Evolutionary conservation across 2,888 invertebrate genomes (phyloP).

Genomic region (Dolichomitus sp.): DNA sequence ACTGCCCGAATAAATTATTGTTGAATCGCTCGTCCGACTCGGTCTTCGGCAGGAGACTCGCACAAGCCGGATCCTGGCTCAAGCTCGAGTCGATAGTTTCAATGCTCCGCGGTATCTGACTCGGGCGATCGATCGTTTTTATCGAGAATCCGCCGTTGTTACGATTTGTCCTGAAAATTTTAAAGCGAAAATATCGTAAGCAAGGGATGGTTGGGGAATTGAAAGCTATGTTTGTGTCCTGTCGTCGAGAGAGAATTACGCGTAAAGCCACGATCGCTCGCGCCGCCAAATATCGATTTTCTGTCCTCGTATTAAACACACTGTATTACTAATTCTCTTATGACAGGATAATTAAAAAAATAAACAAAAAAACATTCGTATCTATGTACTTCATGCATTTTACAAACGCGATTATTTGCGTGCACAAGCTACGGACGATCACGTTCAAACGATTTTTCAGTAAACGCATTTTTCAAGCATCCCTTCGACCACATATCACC

Average conservation of each 20-base stretch:
- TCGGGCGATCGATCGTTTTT: constrained; percentile 83
- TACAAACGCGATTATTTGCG: constrained; percentile 31
- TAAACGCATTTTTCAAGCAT: neutral
- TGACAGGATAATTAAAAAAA: neutral
- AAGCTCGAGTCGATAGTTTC: constrained; percentile 84
- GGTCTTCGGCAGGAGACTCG: constrained; percentile 82
- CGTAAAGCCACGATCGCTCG: constrained; percentile 16
- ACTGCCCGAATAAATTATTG: constrained; percentile 93
- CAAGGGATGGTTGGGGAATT: constrained; percentile 60
- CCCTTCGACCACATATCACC: constrained; percentile 5
- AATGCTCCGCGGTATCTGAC: constrained; percentile 79
- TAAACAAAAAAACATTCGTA: constrained; percentile 6
- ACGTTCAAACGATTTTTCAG: neutral
- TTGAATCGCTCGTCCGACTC: constrained; percentile 85
- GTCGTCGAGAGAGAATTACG: neutral
- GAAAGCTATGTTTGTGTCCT: constrained; percentile 15
- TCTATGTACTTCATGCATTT: constrained; percentile 47
- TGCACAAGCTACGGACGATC: constrained; percentile 29
- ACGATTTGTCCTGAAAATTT: constrained; percentile 59
- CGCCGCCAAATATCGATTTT: constrained; percentile 18
- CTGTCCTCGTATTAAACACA: neutral
- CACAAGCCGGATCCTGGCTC: constrained; percentile 84
- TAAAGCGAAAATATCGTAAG: constrained; percentile 74
- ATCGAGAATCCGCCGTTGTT: constrained; percentile 79
- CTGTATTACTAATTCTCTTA: neutral